Conservation (phyloP, 2,113 vertebrate genomes). For the Peromyscus californicus region DNA sequence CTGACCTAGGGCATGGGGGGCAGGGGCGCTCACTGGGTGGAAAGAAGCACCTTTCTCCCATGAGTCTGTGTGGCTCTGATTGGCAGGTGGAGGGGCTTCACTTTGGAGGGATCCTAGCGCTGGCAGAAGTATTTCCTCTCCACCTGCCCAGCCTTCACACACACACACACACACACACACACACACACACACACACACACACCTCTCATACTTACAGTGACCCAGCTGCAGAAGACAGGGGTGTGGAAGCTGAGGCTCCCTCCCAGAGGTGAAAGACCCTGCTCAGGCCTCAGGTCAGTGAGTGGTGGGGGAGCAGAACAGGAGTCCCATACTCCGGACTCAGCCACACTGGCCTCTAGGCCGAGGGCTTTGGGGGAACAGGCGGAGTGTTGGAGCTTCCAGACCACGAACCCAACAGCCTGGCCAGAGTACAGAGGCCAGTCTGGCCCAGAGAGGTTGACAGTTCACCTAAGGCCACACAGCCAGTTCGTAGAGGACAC, state of each 20-base stretch:
- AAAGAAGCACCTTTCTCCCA: neutral
- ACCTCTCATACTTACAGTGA: neutral
- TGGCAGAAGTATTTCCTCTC: neutral
- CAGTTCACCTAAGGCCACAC: neutral
- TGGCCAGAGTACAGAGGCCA: neutral
- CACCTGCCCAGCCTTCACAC: neutral
- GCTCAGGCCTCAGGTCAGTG: neutral
- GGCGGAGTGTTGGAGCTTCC: neutral
- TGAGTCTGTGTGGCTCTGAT: neutral
- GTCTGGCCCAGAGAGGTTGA: neutral
- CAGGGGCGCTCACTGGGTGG: neutral
- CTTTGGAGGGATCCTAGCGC: neutral
- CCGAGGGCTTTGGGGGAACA: neutral
- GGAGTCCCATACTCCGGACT: neutral
- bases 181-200: neutral
- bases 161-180: neutral
- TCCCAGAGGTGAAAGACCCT: neutral
- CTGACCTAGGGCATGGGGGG: neutral
- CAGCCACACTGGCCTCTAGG: neutral
- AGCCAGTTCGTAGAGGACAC: neutral
- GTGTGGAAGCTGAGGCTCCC: neutral
- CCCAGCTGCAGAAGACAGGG: neutral
- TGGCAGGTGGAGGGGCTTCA: neutral
- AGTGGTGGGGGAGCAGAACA: neutral
- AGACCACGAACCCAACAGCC: neutral